Conservation (phyloP, 2,797 vertebrate genomes). For the Acanthopagrus latus region DNA sequence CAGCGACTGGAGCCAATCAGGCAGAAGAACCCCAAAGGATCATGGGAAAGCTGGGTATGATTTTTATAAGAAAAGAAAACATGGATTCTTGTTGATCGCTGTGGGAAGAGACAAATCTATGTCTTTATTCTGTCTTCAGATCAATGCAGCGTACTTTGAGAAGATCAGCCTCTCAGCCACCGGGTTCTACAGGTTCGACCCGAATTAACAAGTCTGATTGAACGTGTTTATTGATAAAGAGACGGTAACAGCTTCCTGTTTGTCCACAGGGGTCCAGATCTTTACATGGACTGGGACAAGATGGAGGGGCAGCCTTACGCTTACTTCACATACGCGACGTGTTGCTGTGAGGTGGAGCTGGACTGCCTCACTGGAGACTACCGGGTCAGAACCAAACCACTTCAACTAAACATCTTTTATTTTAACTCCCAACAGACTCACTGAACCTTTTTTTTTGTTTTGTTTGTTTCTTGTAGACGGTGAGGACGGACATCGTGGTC, state of each 20-base stretch:
- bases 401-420: not conserved
- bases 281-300: constrained; percentile 88
- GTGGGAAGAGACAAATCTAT: not conserved
- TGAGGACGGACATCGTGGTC: constrained; percentile 83
- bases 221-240: accelerated
- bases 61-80: not conserved
- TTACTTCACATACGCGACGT: constrained; percentile 84
- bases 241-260: not conserved
- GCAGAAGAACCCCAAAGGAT: constrained; percentile 85
- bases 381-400: constrained; percentile 77
- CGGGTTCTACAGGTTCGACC: constrained; percentile 84
- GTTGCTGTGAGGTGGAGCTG: constrained; percentile 91
- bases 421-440: not conserved
- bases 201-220: not conserved
- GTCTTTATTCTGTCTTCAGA: constrained; percentile 59
- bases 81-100: not conserved
- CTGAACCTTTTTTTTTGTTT: not conserved
- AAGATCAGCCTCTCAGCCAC: constrained; percentile 93
- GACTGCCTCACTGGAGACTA: constrained; percentile 90
- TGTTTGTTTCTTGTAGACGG: constrained; percentile 67
- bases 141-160: constrained; percentile 86
- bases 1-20: constrained; percentile 90
- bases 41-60: constrained; percentile 92
- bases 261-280: constrained; percentile 84
- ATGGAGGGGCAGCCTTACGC: constrained; percentile 82